Evolutionary conservation across 2,113 vertebrate species (phyloP).

Genomic region (Ondatra zibethicus): DNA sequence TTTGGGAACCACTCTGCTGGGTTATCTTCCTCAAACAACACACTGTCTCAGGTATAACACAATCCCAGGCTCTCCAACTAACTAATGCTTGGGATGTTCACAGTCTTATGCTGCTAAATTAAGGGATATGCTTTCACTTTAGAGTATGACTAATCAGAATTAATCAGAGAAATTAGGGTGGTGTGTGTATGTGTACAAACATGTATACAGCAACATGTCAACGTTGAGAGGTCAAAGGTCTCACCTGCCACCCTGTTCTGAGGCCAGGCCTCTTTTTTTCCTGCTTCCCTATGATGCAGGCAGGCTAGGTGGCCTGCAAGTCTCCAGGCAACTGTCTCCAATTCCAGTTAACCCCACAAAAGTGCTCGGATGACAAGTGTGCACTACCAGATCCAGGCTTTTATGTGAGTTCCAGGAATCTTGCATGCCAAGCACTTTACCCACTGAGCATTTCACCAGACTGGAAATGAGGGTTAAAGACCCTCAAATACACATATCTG

Average conservation of each 20-base stretch:
- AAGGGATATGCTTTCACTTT: neutral
- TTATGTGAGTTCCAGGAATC: neutral
- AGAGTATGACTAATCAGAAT: neutral
- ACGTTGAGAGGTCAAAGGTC: too few relatives aligned
- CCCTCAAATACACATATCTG: neutral
- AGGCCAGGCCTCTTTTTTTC: neutral
- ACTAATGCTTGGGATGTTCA: neutral
- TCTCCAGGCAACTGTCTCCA: neutral
- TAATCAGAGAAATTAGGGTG: neutral
- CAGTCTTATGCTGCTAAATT: neutral
- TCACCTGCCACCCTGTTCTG: neutral
- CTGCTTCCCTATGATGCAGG: neutral
- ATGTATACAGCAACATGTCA: neutral
- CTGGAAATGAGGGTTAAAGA: neutral
- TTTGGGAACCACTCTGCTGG: neutral
- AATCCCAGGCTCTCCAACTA: neutral
- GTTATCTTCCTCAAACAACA: slow-evolving; percentile 49
- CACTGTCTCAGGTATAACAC: neutral
- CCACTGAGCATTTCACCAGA: neutral
- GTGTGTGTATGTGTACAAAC: neutral
- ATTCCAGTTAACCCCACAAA: neutral
- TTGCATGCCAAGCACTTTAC: neutral
- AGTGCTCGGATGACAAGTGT: neutral
- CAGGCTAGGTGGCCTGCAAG: neutral
- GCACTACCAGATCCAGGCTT: neutral